A percentile compares a stretch with the other conserved stretches of the same genome.
These are phyloP conservation scores for Ophiothrix spiculata DNA, from an alignment of 35 echinoderm and acorn worm species.

Conservation along the genomic window DNA sequence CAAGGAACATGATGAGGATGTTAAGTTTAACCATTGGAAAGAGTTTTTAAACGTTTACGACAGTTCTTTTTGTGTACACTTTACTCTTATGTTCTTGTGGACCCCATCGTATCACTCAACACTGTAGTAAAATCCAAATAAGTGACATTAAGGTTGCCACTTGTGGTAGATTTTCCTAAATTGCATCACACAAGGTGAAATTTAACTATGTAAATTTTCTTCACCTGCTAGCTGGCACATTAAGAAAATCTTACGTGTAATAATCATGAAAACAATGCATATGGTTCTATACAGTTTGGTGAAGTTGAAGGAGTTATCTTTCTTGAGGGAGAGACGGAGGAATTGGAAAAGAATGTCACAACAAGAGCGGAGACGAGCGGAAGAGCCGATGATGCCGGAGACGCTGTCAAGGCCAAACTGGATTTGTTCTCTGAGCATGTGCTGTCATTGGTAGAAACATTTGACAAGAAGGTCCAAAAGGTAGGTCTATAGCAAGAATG, in stretches of 20 bases:
- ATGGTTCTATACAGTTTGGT: constrained; percentile 50
- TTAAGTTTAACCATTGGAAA: too few relatives aligned
- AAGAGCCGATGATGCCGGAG: constrained; percentile 56
- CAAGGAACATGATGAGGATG: too few relatives aligned
- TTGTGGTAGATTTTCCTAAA: too few relatives aligned
- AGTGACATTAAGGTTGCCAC: too few relatives aligned
- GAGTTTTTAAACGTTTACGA: too few relatives aligned
- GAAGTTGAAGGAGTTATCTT: constrained; percentile 37
- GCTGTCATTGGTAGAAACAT: constrained; percentile 31
- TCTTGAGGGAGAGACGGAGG: constrained; percentile 44
- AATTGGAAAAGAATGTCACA: constrained; percentile 43
- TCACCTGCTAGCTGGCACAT: background rate
- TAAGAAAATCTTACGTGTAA: background rate
- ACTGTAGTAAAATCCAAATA: too few relatives aligned
- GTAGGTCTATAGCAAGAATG: too few relatives aligned
- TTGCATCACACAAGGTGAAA: background rate
- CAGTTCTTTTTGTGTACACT: too few relatives aligned
- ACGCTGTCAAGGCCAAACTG: constrained; percentile 57
- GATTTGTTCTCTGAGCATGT: constrained; percentile 30
- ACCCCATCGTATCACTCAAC: too few relatives aligned
- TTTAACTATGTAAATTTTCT: background rate
- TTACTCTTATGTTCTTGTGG: too few relatives aligned
- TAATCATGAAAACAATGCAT: background rate
- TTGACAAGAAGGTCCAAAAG: constrained; percentile 31
- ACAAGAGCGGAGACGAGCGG: constrained; percentile 54